Evolutionary conservation across 2,113 vertebrate genomes (phyloP).

Genomic region (Sphaerodactylus townsendi): DNA sequence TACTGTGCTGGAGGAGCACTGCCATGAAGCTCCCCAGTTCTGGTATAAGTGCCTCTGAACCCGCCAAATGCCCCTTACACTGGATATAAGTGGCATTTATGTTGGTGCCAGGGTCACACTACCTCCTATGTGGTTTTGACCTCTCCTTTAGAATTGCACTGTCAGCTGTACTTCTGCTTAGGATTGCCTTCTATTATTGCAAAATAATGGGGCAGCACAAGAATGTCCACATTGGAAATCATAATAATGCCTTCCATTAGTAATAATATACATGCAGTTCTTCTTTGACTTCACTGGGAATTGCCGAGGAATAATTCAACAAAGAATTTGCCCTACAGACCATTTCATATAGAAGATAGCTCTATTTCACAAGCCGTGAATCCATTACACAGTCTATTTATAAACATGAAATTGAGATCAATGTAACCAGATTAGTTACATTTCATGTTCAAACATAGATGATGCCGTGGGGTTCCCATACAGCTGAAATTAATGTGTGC

Average conservation of each 20-base stretch:
- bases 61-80: no score
- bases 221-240: neutral
- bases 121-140: no score
- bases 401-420: neutral
- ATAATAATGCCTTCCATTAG: neutral
- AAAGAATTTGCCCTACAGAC: neutral
- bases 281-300: neutral
- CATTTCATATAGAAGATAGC: neutral
- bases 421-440: neutral
- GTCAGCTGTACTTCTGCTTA: no score
- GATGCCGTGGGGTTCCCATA: neutral
- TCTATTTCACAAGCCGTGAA: neutral
- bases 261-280: neutral
- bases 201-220: no score
- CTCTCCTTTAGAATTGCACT: no score
- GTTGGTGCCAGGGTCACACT: no score
- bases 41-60: no score
- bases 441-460: neutral
- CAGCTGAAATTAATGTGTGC: neutral
- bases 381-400: slow-evolving; percentile 2
- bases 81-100: no score
- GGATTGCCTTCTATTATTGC: no score
- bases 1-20: no score
- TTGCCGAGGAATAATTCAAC: neutral
- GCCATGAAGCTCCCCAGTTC: no score